Conservation (phyloP, 2,797 vertebrate species). For the Pteronotus mesoamericanus region DNA sequence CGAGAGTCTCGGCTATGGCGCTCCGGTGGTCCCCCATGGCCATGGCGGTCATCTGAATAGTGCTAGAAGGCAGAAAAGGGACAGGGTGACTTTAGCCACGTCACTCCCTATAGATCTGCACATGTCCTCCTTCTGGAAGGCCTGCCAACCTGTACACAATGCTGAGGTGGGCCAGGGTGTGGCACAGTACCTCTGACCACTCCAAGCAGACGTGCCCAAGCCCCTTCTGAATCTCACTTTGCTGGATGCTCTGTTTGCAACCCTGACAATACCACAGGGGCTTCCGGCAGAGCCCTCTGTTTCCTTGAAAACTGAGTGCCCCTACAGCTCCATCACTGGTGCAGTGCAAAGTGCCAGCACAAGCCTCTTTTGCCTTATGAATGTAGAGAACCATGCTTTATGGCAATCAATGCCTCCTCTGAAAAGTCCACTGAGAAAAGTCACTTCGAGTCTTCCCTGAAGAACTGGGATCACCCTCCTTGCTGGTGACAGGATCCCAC, state of each 20-base stretch:
- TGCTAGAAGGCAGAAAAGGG: slow-evolving; percentile 81
- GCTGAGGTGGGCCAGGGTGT: fast-evolving
- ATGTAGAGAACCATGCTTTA: fast-evolving
- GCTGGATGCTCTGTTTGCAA: background rate
- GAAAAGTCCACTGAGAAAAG: background rate
- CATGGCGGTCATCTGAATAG: slow-evolving; percentile 86
- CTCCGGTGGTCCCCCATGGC: slow-evolving; percentile 77
- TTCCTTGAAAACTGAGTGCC: background rate
- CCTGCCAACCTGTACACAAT: background rate
- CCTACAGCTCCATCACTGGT: background rate
- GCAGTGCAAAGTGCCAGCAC: background rate
- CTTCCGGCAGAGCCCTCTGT: background rate
- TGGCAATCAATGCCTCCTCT: fast-evolving
- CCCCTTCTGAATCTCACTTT: background rate
- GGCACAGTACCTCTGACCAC: background rate
- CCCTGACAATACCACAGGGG: background rate
- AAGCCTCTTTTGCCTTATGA: background rate
- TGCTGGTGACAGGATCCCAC: background rate
- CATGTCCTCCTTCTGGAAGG: background rate
- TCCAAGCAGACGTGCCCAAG: background rate
- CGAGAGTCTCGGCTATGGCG: slow-evolving; percentile 87
- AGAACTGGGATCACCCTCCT: background rate
- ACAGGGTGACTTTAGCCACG: fast-evolving
- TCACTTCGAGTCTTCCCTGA: background rate
- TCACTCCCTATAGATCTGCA: no score